These are phyloP conservation scores for Drosophila monieri DNA, from an alignment of 2,888 invertebrate genomes.

Conservation along the genomic window DNA sequence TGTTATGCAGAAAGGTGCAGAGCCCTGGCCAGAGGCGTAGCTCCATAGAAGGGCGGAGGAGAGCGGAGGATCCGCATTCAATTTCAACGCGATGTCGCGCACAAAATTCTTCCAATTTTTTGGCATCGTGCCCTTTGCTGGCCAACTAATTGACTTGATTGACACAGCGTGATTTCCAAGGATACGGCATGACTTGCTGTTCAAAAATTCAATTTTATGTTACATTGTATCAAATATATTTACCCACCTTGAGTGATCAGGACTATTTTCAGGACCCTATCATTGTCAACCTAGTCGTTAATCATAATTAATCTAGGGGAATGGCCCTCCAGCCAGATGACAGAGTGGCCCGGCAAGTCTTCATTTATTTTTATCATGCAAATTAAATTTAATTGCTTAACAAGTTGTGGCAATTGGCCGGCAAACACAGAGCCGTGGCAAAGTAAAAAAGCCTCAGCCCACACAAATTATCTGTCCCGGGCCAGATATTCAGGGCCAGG, in stretches of 20 bases:
- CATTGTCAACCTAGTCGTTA: slow-evolving; percentile 50
- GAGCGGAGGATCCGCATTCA: slow-evolving; percentile 10
- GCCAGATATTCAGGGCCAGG: slow-evolving; percentile 54
- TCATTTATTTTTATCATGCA: slow-evolving; percentile 76
- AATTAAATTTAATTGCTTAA: slow-evolving; percentile 66
- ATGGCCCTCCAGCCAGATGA: slow-evolving; percentile 23
- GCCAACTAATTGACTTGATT: slow-evolving; percentile 79
- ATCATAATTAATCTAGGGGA: slow-evolving; percentile 66
- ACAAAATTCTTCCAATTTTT: slow-evolving; percentile 54
- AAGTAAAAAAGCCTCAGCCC: slow-evolving; percentile 16
- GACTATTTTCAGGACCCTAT: background rate
- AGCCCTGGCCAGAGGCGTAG: slow-evolving; percentile 55
- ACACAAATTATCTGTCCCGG: slow-evolving; percentile 64
- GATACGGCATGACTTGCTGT: slow-evolving; percentile 13
- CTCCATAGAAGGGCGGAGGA: background rate
- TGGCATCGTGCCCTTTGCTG: slow-evolving; percentile 15
- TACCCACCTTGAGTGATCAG: slow-evolving; percentile 31
- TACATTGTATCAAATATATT: slow-evolving; percentile 6
- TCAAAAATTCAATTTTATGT: background rate
- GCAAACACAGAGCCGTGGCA: slow-evolving; percentile 13
- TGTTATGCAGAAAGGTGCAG: slow-evolving; percentile 76
- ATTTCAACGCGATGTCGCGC: slow-evolving; percentile 5
- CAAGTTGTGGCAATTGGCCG: slow-evolving; percentile 62
- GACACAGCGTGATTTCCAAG: slow-evolving; percentile 57
- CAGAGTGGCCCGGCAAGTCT: slow-evolving; percentile 26